Percentiles rank a stretch among this genome's conserved stretches.
These are phyloP conservation scores for Sebastes nivosus DNA, from an alignment of 2,797 vertebrate species.

Conservation along the genomic window DNA sequence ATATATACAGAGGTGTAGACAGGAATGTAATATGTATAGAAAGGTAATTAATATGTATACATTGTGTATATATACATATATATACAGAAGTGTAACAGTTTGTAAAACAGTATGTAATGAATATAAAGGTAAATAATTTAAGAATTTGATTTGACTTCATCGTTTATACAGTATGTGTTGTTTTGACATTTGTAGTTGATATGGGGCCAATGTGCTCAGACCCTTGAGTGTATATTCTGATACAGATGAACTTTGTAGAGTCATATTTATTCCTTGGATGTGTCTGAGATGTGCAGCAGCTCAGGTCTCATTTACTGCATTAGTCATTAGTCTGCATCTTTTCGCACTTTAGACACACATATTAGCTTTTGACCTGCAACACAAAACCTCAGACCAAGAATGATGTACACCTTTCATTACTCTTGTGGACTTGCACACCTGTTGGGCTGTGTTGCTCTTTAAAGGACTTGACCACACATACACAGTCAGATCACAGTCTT, in stretches of 20 bases:
- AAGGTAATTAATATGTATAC: rapidly evolving
- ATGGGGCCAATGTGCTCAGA: neutral
- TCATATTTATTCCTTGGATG: neutral
- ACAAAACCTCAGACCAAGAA: neutral
- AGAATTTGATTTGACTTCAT: neutral
- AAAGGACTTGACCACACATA: neutral
- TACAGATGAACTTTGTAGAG: neutral
- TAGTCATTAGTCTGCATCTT: too few species aligned
- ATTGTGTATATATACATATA: too few species aligned
- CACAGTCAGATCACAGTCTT: neutral
- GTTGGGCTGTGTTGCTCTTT: neutral
- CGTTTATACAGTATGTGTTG: neutral
- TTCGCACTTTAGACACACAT: too few species aligned
- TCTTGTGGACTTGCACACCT: neutral
- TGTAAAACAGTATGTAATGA: too few species aligned
- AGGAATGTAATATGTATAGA: too few species aligned
- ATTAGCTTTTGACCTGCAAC: neutral
- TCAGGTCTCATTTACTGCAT: neutral
- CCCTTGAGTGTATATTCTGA: neutral
- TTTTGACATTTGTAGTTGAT: neutral
- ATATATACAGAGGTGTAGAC: too few species aligned
- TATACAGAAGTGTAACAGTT: too few species aligned
- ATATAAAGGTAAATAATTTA: too few species aligned
- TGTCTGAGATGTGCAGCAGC: neutral
- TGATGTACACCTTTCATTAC: neutral